Base-by-base conservation (phyloP, 2,797 vertebrate genomes). In the Betta splendens region DNA sequence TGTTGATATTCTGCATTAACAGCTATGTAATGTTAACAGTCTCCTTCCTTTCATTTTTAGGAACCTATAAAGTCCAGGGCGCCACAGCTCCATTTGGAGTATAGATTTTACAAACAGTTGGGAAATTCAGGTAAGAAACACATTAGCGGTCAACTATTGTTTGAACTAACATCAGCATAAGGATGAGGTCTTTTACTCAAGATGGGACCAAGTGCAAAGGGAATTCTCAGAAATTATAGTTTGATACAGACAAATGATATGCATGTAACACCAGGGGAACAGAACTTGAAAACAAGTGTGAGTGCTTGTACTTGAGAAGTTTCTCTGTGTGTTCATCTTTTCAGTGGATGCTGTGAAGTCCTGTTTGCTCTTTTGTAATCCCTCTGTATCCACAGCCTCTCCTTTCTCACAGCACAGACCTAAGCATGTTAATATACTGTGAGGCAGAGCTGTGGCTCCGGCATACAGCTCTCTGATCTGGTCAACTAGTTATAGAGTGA, bases 81-180 rank as follows among this genome's bases (percentile, higher is more conserved):
- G 1, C 97, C 97, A 0, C 97, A 99, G 87, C 94, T 99, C 70
- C 97, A 98, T 85, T 90, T 99, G 91, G 97, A 99, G 81, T 99
- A 98, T 83, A 94, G 97, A 64, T 99, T 98, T 93, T 99, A 99
- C 93, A 99, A 99, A 86, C 97, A 99, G 92, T 94, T 99, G 64
- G 96, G 96, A 87, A 94, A 92, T 79, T 92, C 97, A 94, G 97
- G 97, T 98, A 92, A 48, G 84, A 67, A 4, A 42, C 2, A 45
- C 36, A 7, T 26, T 22, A 4, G 3, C 26, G 52, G 22, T 46
- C 31, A 10, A 29, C 26, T 23, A 31, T 47, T 26, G 15, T 7
- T 31, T 15, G n/a, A 18, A 50, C 16, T 16, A 28, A 60, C 2
- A 3, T 9, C 7, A 5, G 5, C 21, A 15, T 56, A 11, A 40